These are phyloP conservation scores for Gandaritis pyraliata DNA, from an alignment of 2,888 invertebrate genomes.

Conservation along the genomic window DNA sequence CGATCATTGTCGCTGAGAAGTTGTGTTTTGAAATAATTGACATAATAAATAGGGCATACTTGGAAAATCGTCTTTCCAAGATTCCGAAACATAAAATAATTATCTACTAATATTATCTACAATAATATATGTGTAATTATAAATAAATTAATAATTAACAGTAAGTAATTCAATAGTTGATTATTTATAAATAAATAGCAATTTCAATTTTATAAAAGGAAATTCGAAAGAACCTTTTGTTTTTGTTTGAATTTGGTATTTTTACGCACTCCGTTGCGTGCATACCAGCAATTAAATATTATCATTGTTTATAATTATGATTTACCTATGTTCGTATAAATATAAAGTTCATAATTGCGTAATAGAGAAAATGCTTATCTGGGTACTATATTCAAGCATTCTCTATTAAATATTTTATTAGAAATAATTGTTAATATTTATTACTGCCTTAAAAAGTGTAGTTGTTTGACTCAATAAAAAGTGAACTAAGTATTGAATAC, in stretches of 20 bases:
- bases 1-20: conserved; percentile 38
- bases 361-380: conserved; percentile 2
- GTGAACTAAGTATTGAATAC: too few relatives aligned
- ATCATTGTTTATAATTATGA: neutral
- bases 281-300: neutral
- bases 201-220: too few relatives aligned
- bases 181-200: too few relatives aligned
- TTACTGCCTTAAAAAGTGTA: too few relatives aligned
- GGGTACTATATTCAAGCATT: neutral
- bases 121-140: too few relatives aligned
- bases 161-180: too few relatives aligned
- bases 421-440: neutral
- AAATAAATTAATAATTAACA: too few relatives aligned
- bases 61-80: too few relatives aligned
- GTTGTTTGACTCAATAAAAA: too few relatives aligned
- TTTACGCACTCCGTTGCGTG: neutral
- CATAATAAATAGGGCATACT: conserved; percentile 32
- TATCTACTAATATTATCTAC: too few relatives aligned
- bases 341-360: conserved; percentile 2
- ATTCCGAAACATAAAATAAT: neutral
- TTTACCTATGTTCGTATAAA: neutral
- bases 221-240: too few relatives aligned
- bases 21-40: conserved; percentile 46
- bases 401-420: conserved; percentile 5
- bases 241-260: neutral